Evolutionary conservation across 2,113 vertebrate species (phyloP).

Genomic region (Athene cunicularia): DNA sequence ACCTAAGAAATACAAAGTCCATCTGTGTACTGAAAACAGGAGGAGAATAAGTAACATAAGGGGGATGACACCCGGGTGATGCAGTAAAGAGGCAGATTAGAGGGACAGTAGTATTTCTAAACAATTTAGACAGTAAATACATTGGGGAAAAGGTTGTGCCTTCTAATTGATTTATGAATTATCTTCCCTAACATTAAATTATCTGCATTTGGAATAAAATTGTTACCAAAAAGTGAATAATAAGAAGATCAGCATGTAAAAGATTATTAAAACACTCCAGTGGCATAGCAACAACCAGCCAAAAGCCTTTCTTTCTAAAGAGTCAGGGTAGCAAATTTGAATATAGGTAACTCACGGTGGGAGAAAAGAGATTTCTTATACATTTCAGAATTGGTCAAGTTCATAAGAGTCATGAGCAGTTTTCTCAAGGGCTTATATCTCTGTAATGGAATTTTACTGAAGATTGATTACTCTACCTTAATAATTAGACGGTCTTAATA

Average conservation of each 20-base stretch:
- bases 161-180: conserved; percentile 6
- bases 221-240: neutral
- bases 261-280: neutral
- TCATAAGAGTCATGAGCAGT: conserved; percentile 41
- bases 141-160: neutral
- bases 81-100: neutral
- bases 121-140: neutral
- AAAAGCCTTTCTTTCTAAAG: neutral
- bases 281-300: neutral
- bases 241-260: neutral
- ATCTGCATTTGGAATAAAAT: neutral
- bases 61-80: neutral
- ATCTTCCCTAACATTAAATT: neutral
- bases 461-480: conserved; percentile 72
- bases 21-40: neutral
- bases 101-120: neutral
- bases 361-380: neutral
- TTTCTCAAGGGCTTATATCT: conserved; percentile 61
- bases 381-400: conserved; percentile 29
- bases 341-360: neutral
- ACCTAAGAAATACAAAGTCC: neutral
- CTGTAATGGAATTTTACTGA: conserved; percentile 62
- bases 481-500: conserved; percentile 77
- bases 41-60: neutral
- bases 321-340: neutral